Conservation (phyloP, 1,140 invertebrate species). For the Acyrthosiphon pisum region DNA sequence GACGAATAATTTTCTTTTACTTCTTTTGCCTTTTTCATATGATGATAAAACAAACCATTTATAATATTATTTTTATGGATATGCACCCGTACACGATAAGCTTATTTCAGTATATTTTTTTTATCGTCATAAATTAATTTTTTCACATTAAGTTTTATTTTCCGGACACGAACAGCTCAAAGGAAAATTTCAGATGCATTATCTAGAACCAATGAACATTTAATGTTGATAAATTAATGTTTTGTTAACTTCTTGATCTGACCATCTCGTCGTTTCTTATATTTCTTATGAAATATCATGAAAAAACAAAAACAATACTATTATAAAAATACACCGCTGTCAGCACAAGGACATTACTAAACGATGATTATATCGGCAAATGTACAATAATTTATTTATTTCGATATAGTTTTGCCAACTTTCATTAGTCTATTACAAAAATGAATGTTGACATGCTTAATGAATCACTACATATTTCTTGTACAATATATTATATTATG, state of each 20-base stretch:
- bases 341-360: not conserved
- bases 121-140: constrained; percentile 5
- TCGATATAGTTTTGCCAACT: not conserved
- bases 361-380: not conserved
- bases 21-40: not conserved
- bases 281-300: not conserved
- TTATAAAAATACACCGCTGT: not conserved
- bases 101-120: not conserved
- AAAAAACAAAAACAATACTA: not conserved
- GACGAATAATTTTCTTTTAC: not conserved
- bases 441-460: not conserved
- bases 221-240: not conserved
- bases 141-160: not conserved
- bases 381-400: not conserved
- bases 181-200: not conserved
- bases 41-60: not conserved
- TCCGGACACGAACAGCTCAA: not conserved
- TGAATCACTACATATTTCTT: not conserved
- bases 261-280: not conserved
- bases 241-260: not conserved
- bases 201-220: not conserved
- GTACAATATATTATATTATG: not conserved
- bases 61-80: not conserved
- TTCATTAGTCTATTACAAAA: not conserved
- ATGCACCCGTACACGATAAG: not conserved